Evolutionary conservation across 2,888 invertebrate genomes (phyloP), one percentile per base, ranked within the genome.

Genomic region (Heteromurus nitidus): DNA sequence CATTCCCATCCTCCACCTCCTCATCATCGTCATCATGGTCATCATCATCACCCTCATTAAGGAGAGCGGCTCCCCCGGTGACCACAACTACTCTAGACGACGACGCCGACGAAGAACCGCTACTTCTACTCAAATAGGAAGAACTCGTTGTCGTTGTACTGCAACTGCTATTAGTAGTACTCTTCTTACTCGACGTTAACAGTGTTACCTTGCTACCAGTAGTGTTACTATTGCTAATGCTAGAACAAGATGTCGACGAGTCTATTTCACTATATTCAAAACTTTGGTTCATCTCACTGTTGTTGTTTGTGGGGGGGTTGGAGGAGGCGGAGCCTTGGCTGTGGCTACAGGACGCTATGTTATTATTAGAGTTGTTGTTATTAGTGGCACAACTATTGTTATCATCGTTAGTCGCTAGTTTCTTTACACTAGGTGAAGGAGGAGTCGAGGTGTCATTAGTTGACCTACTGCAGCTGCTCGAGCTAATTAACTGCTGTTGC

Each of bases 121-220:
- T 50, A 22, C 30, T 47, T 22, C 53, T 47, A 68, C 68, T 50
- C 3, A 3, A 28, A 30, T 18, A 68, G 50, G 69, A 69, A 28
- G 31, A 47, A 28, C 50, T 68, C 9, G 44, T 67, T 22, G 64
- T 64, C 62, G 58, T 72, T 62, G 60, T 73, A 73, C 62, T 73
- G 7, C 26, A 24, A 53, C 64, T 30, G 55, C 18, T 44, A 28
- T 2, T 18, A 64, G 53, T 22, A 1, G 26, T 74, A 13, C 26
- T 22, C 18, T 36, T 64, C 20, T 36, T 22, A 28, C 30, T 64
- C 0, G 68, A 42, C 16, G 36, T 44, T 44, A 65, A 44, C 65
- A 65, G 22, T 1, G 65, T 20, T 28, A 72, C 60, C 72, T 72
- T 36, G 60, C 72, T 72, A 60, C 72, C 44, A 72, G 53, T 11